Base-by-base conservation (phyloP, 2,113 vertebrate species). In the Galemys pyrenaicus region DNA sequence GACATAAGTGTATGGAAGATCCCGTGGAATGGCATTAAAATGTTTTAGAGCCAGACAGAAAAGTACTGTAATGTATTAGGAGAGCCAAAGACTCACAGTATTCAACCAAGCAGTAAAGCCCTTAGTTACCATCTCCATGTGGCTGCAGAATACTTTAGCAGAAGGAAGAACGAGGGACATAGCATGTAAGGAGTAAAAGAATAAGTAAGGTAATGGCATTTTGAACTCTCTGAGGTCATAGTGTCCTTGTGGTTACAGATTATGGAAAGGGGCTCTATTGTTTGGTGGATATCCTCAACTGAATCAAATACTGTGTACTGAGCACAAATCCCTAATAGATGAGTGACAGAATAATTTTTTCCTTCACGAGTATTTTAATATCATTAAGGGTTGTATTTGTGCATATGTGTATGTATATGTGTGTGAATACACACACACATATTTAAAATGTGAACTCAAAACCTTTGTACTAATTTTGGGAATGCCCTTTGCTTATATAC, bases 51-150 rank as follows among this genome's bases (percentile, higher is more conserved):
- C 17, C 67, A 89, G 51, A 64, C 37, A 77, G 30, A 54, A 77
- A 95, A 86, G 64, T n/a, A 68, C 46, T 84, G 22, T 15, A n/a
- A 39, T n/a, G 51, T 60, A n/a, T 84, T 58, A 92, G n/a, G n/a
- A 46, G 3, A 91, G 41, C 9, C 51, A 70, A 81, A 39, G n/a
- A 41, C 44, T 54, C 60, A 11, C 67, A 86, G 28, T 17, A 49
- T 62, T 44, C 49, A 56, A 65, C 26, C 28, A 84, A 28, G 19
- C 2, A 67, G 20, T 46, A 74, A 77, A 88, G 22, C 6, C 17
- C 22, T 68, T 26, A 54, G 24, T 49, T 91, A 56, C 24, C 19
- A 73, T 80, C 9, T 84, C 65, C 1, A 17, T 44, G 20, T 35
- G 20, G 32, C 67, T 80, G 3, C 5, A 5, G 49, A 84, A 62